Evolutionary conservation across 2,113 vertebrate species (phyloP), one percentile per base, ranked within the genome.

Genomic region (Melanerpes formicivorus): DNA sequence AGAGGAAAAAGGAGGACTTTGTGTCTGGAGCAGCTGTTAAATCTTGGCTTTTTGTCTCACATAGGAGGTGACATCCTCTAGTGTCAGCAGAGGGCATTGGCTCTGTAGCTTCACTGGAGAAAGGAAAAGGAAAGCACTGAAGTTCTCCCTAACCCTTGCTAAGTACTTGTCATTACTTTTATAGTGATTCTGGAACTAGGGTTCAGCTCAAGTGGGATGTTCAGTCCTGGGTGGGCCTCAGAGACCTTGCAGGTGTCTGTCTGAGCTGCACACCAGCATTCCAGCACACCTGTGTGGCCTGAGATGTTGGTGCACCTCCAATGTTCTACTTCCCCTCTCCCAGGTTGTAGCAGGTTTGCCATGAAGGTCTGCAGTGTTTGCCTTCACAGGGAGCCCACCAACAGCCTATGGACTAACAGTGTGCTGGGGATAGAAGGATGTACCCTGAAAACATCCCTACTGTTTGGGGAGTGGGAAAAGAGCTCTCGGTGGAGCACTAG

Each of bases 401-500:
- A 4, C 11, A 29, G 65, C n/a, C 11, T 29, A 3, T 10, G 6
- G 18, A 2, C 22, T 1, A 19, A 27, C 14, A 3, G 23, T 0
- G 18, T 23, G 65, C 10, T 2, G 2, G 46, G 25, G 9, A 3
- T 15, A 44, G 37, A 2, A 34, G 37, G 44, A 23, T 15, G 34
- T 3, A 1, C 16, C 50, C 34, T 23, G 50, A 5, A 12, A 3
- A 11, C 37, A 3, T 9, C 27, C 0, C 32, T 34, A 4, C 6
- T 1, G 25, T 3, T 55, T 63, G 14, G 19, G 5, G 6, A 11
- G 29, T 11, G 8, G 5, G 27, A 16, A 23, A 7, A 8, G 50
- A 25, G 58, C 60, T 74, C 77, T 19, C 32, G 19, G 18, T 5
- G 27, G 54, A 79, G 92, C 97, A 87, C 96, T 97, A 97, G 97